Conservation (phyloP, 2,113 vertebrate species). For the Aegotheles bennettii region DNA sequence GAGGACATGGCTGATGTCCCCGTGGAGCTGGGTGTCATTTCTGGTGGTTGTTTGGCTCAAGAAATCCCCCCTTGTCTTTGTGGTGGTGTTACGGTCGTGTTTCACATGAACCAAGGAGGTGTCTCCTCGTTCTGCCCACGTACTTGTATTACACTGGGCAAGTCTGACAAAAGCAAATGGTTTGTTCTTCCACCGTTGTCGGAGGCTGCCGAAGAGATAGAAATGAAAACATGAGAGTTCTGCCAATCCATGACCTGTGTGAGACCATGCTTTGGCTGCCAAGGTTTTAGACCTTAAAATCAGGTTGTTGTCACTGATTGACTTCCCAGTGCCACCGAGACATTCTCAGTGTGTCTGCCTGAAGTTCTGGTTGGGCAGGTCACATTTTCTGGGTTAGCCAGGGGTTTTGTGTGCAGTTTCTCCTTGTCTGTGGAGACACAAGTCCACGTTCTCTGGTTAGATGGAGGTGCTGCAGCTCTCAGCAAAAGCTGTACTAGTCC, state of each 20-base stretch:
- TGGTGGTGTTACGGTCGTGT: not conserved
- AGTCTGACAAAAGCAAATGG: not conserved
- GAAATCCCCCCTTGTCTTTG: not conserved
- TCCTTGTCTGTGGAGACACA: rapidly evolving
- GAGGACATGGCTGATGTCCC: not conserved
- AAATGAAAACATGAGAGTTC: not conserved
- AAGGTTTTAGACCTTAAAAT: not conserved
- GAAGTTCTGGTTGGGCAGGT: not conserved
- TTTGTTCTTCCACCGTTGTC: not conserved
- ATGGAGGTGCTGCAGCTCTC: not conserved
- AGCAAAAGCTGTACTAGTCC: not conserved
- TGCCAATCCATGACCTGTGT: not conserved
- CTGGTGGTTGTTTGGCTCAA: not conserved
- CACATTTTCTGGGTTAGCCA: not conserved
- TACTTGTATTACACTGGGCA: rapidly evolving
- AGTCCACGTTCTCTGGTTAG: rapidly evolving
- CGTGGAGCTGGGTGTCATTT: rapidly evolving
- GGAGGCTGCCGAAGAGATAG: not conserved
- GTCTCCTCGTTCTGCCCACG: not conserved
- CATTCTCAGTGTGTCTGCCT: not conserved
- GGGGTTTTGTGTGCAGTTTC: not conserved
- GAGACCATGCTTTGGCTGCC: not conserved
- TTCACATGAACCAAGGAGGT: rapidly evolving
- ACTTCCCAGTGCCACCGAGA: not conserved
- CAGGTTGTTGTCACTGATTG: not conserved